Base-by-base conservation (phyloP, 1,140 invertebrate species). In the Drosophila dunni region DNA sequence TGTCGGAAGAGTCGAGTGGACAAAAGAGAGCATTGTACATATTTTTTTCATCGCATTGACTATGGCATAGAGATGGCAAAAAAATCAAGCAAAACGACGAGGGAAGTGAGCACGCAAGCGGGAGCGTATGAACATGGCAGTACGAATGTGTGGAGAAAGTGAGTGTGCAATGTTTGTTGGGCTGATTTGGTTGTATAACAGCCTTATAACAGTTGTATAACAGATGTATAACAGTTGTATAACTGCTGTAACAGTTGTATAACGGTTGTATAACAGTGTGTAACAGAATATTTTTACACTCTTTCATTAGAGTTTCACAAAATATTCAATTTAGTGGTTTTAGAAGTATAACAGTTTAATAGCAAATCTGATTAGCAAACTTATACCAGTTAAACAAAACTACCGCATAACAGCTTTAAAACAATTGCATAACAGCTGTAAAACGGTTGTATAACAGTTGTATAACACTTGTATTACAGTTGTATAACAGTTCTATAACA, bases 21-120 rank as follows among this genome's bases (percentile, higher is more conserved):
- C 69, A 74, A 71, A 76, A 86, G 65, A 83, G 75, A 88, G 62
- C 61, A 82, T 86, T 88, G 73, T 67, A 68, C 70, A 68, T 53
- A 73, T 67, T 54, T 42, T 29, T 20, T 34, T 17, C 13, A 29
- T 64, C 24, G 56, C 70, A 81, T 69, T 70, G 64, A 58, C 69
- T 57, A 36, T 57, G 44, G 50, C 29, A 24, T 29, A 13, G 36
- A 20, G 51, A 20, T 38, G 46, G 13, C 36, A 33, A 51, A 4
- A 38, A 20, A 29, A 11, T 2, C 24, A 45, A 40, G n/a, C 34
- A 50, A 56, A 38, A 38, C 42, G 51, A 57, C 29, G 11, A 17
- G 48, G 36, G n/a, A 33, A 13, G 38, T 36, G 62, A 64, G 33
- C 34, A 38, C 20, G 17, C 15, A 45, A 66, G 54, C 46, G 11